Base-by-base conservation (phyloP, 2,888 invertebrate genomes). In the Nematopogon swammerdamellus region DNA sequence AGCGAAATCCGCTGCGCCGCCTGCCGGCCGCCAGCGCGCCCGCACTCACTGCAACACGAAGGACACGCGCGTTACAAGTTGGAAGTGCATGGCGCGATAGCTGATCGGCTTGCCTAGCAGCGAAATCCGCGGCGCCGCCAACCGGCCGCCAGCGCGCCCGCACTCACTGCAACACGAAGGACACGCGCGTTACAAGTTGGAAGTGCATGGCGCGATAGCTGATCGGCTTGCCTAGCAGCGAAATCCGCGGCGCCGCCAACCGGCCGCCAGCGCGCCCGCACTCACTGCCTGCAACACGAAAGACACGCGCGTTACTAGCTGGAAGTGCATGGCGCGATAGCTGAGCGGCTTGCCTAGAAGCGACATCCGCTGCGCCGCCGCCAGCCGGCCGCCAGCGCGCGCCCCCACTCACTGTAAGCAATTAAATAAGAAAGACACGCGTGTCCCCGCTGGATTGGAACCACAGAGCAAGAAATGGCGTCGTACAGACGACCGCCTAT, bases 301-400 rank as follows among this genome's bases (percentile, higher is more conserved):
- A 30, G 14, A 30, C 14, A 8, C 54, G 92, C 80, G 70, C 88
- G 85, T 72, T 89, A 85, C 82, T 93, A 95, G 61, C 91, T 95
- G 94, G 81, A 92, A 87, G 72, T 91, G 86, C 79, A 87, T 86
- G 79, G 88, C 87, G 82, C 91, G 89, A 83, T 92, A 92, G 82
- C 88, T 89, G 72, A 95, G 85, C 70, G 94, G 93, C 82, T 90
- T 92, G 73, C 95, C 95, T 71, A 94, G 86, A 69, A 95, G 87
- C 82, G 92, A 93, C 89, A 94, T 89, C 82, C 93, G 88, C 81
- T 91, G 90, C 82, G 87, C 85, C 80, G 10, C 8, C 8, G 86
- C 85, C 81, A 89, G 85, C 81, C 89, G 85, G 81, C 85, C 84
- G 83, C 79, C 72, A 67, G 76, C 76, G 68, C 30, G 30, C 71